phyloP scores from a whole-genome alignment of 2,797 vertebrate species.

The Astyanax mexicanus region DNA sequence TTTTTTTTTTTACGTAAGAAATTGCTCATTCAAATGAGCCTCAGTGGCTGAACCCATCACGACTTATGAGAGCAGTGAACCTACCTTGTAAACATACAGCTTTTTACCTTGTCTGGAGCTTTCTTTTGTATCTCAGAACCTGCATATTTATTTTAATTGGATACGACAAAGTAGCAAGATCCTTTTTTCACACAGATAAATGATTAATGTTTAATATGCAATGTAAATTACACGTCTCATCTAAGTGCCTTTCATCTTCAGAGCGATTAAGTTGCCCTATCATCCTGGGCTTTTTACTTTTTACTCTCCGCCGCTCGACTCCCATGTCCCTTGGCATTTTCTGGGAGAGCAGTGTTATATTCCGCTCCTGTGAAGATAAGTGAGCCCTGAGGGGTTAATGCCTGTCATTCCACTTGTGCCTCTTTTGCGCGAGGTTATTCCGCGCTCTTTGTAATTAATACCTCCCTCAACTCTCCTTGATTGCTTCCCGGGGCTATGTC shows the following conservation, averaged over 20 bases:
- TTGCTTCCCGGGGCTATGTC: slow-evolving; percentile 30
- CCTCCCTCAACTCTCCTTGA: slow-evolving; percentile 31
- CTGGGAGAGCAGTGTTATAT: slow-evolving; percentile 69
- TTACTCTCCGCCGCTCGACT: slow-evolving; percentile 43
- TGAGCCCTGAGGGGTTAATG: slow-evolving; percentile 77
- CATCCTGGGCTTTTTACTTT: slow-evolving; percentile 65
- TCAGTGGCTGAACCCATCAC: no score
- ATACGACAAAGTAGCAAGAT: slow-evolving; percentile 13
- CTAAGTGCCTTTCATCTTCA: slow-evolving; percentile 44
- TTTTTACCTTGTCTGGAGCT: neutral
- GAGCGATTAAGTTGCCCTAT: slow-evolving; percentile 54
- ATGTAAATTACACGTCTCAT: slow-evolving; percentile 31
- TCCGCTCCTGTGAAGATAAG: slow-evolving; percentile 68
- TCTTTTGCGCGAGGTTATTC: slow-evolving; percentile 33
- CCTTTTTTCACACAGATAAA: neutral
- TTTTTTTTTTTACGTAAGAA: no score
- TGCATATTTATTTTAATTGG: slow-evolving; percentile 33
- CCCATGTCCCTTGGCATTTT: slow-evolving; percentile 60
- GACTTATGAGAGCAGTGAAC: no score
- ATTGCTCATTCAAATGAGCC: no score
- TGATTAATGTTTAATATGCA: neutral
- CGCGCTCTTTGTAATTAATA: slow-evolving; percentile 53
- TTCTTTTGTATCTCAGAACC: neutral
- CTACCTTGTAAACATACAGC: neutral
- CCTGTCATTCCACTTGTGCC: slow-evolving; percentile 74